These are phyloP conservation scores for Cataglyphis altisquamis DNA, from an alignment of 2,888 invertebrate genomes.

Conservation along the genomic window DNA sequence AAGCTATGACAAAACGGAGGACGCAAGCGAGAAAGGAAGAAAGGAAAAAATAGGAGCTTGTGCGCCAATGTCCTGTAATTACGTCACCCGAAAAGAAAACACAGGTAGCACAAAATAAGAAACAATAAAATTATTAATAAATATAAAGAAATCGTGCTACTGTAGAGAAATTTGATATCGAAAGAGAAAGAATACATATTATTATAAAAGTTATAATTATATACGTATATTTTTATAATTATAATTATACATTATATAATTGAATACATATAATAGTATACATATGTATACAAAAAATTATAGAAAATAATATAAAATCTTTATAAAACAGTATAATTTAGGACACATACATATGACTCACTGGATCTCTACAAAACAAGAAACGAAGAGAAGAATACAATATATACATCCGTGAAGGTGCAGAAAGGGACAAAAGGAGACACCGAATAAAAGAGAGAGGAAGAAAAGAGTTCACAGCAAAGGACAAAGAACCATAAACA, in stretches of 20 bases:
- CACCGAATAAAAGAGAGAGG: background rate
- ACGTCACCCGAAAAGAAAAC: background rate
- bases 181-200: background rate
- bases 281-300: background rate
- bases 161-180: background rate
- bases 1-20: background rate
- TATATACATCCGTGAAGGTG: background rate
- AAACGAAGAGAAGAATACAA: conserved; percentile 38
- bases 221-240: background rate
- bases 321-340: background rate
- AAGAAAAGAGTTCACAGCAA: background rate
- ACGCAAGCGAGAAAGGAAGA: background rate
- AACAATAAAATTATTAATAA: conserved; percentile 1
- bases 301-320: conserved; percentile 19
- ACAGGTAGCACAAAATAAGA: too few relatives aligned
- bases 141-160: background rate
- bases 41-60: background rate
- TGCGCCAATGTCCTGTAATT: background rate
- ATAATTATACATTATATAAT: background rate
- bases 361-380: conserved; percentile 10
- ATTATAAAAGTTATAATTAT: background rate
- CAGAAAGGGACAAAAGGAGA: background rate
- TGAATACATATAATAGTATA: background rate
- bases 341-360: background rate
- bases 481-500: background rate